These are phyloP conservation scores for Proales similis DNA, from an alignment of 1,140 invertebrate genomes.

Conservation along the genomic window DNA sequence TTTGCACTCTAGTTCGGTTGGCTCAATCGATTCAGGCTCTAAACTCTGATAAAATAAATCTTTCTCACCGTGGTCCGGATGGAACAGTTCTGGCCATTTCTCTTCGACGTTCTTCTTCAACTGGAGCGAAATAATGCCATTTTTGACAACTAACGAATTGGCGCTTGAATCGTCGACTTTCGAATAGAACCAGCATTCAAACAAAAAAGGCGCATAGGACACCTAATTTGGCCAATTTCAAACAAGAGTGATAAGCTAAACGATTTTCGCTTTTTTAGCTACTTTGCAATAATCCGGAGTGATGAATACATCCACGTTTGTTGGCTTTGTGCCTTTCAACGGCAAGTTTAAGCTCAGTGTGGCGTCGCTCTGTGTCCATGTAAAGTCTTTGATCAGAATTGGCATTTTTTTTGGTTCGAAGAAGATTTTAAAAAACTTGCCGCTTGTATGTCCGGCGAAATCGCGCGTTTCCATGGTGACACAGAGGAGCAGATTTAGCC, in stretches of 20 bases:
- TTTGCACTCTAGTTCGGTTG: background rate
- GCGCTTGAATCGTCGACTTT: slow-evolving; percentile 7
- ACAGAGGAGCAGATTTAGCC: no score
- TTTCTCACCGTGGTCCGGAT: background rate
- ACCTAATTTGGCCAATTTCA: background rate
- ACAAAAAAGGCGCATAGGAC: slow-evolving; percentile 35
- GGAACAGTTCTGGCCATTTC: slow-evolving; percentile 9
- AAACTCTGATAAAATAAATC: background rate
- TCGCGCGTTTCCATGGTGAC: no score
- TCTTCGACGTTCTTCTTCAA: slow-evolving; percentile 2
- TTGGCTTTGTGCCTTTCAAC: slow-evolving; percentile 34
- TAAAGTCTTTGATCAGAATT: slow-evolving; percentile 24
- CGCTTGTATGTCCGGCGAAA: no score
- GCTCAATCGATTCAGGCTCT: background rate
- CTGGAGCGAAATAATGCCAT: slow-evolving; percentile 24
- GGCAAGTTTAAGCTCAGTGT: slow-evolving; percentile 15
- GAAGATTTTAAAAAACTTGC: no score
- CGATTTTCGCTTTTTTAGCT: background rate
- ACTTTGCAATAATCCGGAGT: slow-evolving; percentile 22
- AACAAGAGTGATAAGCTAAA: background rate
- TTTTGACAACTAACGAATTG: background rate
- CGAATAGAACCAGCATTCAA: slow-evolving; percentile 20
- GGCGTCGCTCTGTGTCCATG: slow-evolving; percentile 26
- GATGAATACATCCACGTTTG: slow-evolving; percentile 19
- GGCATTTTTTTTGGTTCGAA: no score